These are phyloP conservation scores for Chanos chanos DNA, from an alignment of 2,797 vertebrate species.

Conservation along the genomic window DNA sequence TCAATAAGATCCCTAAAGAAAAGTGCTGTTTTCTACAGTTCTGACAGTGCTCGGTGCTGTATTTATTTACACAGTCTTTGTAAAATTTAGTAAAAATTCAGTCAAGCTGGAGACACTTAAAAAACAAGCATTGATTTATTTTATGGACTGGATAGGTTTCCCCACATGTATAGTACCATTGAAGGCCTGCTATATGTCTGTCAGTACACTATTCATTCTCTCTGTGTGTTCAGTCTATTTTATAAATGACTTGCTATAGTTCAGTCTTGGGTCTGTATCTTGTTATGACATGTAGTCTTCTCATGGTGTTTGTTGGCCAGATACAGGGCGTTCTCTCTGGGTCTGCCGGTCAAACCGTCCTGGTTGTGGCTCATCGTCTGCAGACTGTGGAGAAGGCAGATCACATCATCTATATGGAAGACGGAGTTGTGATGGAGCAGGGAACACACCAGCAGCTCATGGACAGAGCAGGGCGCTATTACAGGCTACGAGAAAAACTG, in stretches of 20 bases:
- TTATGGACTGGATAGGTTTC: background rate
- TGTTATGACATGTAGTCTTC: no score
- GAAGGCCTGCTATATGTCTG: background rate
- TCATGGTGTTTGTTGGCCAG: constrained; percentile 36
- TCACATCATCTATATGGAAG: constrained; percentile 75
- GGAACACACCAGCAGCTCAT: constrained; percentile 70
- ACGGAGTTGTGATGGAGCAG: constrained; percentile 63
- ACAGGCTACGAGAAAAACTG: constrained; percentile 61
- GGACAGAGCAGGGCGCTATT: constrained; percentile 63
- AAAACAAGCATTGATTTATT: no score
- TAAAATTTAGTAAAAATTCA: no score
- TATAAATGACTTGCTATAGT: no score
- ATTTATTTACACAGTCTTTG: no score
- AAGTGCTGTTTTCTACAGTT: no score
- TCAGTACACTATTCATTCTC: no score
- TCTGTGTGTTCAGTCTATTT: no score
- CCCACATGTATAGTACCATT: background rate
- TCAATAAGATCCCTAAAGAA: no score
- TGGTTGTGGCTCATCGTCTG: constrained; percentile 82
- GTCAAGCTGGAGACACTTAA: no score
- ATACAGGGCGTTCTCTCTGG: constrained; percentile 55
- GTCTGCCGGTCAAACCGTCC: constrained; percentile 57
- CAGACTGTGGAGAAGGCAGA: constrained; percentile 70
- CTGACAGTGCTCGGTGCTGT: no score
- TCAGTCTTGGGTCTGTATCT: no score